Conservation (phyloP, 2,888 invertebrate species). For the Cryptocephalus moraei region DNA sequence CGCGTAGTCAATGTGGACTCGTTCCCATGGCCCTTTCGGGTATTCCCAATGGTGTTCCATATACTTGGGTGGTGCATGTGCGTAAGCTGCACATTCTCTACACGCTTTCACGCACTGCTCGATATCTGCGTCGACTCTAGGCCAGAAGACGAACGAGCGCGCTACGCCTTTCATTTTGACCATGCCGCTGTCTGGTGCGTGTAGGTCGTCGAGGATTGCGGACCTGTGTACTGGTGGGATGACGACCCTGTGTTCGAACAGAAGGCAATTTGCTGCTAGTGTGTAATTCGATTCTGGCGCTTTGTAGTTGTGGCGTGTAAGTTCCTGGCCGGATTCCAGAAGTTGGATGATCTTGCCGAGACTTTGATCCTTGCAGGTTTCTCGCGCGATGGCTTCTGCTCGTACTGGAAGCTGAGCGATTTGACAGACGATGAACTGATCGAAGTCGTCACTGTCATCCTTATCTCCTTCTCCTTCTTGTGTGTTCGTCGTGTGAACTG, state of each 20-base stretch:
- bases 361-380: neutral
- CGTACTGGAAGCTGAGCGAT: too few relatives aligned
- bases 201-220: neutral
- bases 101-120: slow-evolving; percentile 14
- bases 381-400: too few relatives aligned
- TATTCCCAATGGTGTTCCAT: neutral
- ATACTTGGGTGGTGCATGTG: slow-evolving; percentile 12
- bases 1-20: slow-evolving; percentile 24
- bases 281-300: slow-evolving; percentile 8
- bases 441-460: too few relatives aligned
- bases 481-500: too few relatives aligned
- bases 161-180: slow-evolving; percentile 22
- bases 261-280: slow-evolving; percentile 8
- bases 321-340: neutral
- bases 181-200: slow-evolving; percentile 20
- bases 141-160: slow-evolving; percentile 10
- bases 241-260: slow-evolving; percentile 13
- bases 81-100: slow-evolving; percentile 9
- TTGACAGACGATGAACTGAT: too few relatives aligned
- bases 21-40: neutral
- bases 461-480: too few relatives aligned
- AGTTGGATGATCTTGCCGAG: neutral
- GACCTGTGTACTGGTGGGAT: slow-evolving; percentile 7
- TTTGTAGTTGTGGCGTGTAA: too few relatives aligned
- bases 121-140: too few relatives aligned